phyloP scores from a whole-genome alignment of 1,140 invertebrate species.

The Elysia chlorotica region DNA sequence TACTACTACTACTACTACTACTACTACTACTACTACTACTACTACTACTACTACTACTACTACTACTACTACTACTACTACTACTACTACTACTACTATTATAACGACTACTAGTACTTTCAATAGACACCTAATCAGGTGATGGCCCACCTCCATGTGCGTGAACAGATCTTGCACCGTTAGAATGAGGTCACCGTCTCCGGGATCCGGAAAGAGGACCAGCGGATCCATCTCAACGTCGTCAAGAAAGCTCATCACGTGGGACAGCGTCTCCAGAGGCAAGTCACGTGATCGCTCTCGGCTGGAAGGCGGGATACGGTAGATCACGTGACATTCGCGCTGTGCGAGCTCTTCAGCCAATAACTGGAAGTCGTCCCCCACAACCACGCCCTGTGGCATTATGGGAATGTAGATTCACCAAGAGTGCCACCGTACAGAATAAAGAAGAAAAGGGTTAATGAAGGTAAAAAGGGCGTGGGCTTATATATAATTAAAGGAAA shows the following conservation, averaged over 20 bases:
- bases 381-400: conserved; percentile 8
- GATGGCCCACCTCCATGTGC: neutral
- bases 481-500: too few species aligned
- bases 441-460: too few species aligned
- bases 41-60: neutral
- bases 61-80: neutral
- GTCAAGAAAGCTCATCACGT: conserved; percentile 1
- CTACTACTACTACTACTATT: neutral
- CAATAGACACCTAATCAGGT: neutral
- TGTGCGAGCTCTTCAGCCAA: conserved; percentile 6
- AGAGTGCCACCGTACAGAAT: too few species aligned
- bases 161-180: neutral
- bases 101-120: neutral
- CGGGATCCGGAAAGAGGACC: neutral
- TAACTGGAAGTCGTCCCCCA: conserved; percentile 19
- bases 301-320: conserved; percentile 12
- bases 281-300: conserved; percentile 16
- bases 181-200: neutral
- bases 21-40: neutral
- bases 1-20: neutral
- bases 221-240: neutral
- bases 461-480: too few species aligned
- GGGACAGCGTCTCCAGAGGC: conserved; percentile 12
- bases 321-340: neutral
- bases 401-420: neutral